These are phyloP conservation scores for Glossosoma conforme DNA, from an alignment of 1,140 invertebrate genomes.

Conservation along the genomic window DNA sequence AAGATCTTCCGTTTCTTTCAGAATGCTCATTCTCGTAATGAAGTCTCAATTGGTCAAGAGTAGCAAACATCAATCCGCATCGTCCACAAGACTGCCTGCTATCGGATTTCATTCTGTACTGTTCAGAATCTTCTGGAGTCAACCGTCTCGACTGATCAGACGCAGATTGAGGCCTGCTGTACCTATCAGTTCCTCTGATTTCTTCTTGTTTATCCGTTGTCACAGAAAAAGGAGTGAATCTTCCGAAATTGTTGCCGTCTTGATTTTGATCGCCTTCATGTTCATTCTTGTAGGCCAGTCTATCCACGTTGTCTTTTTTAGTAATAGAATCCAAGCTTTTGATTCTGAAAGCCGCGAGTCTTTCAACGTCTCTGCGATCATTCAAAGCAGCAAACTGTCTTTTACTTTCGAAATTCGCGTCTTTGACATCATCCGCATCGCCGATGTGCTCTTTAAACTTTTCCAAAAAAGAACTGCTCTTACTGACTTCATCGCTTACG, in stretches of 20 bases:
- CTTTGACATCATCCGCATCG: conserved; percentile 9
- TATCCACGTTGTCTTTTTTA: background rate
- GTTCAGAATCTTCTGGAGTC: conserved; percentile 12
- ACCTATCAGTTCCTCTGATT: conserved; percentile 6
- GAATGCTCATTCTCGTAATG: conserved; percentile 27
- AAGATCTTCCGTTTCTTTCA: conserved; percentile 23
- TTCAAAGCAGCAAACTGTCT: no score
- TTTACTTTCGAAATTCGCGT: conserved; percentile 2
- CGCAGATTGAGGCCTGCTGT: conserved; percentile 10
- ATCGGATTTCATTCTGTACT: conserved; percentile 11
- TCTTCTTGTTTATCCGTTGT: conserved; percentile 12
- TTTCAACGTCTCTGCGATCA: conserved; percentile 15
- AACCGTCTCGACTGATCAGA: conserved; percentile 6
- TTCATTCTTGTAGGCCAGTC: conserved; percentile 7
- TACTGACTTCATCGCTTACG: conserved; percentile 4
- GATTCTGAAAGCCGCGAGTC: conserved; percentile 16
- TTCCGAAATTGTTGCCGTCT: conserved; percentile 1
- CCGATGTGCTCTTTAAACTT: conserved; percentile 19
- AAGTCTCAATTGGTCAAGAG: conserved; percentile 13
- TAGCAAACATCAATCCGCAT: conserved; percentile 23
- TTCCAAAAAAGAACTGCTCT: conserved; percentile 8
- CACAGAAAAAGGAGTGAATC: conserved; percentile 9
- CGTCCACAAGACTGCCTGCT: conserved; percentile 17
- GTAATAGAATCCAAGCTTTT: conserved; percentile 10
- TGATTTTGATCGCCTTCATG: background rate